phyloP scores from a whole-genome alignment of 2,888 invertebrate genomes.

The Automeris io region DNA sequence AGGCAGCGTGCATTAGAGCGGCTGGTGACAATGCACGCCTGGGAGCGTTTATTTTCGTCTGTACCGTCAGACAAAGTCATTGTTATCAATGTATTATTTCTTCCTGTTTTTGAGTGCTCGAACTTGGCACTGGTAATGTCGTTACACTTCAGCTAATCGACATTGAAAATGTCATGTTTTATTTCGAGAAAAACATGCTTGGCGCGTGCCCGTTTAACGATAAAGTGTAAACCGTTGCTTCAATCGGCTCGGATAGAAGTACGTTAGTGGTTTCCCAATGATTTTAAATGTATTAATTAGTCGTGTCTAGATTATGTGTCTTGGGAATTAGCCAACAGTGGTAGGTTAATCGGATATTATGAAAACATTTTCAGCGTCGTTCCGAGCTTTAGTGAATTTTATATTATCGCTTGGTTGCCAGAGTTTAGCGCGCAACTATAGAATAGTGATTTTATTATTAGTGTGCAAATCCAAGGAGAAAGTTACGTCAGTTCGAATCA shows the following conservation, averaged over 20 bases:
- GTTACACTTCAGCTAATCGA: constrained; percentile 18
- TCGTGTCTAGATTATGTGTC: constrained; percentile 33
- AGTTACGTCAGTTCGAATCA: constrained; percentile 32
- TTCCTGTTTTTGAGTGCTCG: constrained; percentile 53
- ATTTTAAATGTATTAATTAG: constrained; percentile 37
- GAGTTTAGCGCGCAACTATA: constrained; percentile 31
- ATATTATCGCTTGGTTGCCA: constrained; percentile 40
- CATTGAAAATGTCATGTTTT: constrained; percentile 12
- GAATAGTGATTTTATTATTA: constrained; percentile 37
- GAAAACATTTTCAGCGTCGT: constrained; percentile 51
- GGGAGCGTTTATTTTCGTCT: constrained; percentile 64
- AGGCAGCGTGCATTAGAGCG: constrained; percentile 18
- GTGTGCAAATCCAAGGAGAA: constrained; percentile 26
- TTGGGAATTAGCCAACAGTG: constrained; percentile 57
- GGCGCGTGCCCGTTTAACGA: background rate
- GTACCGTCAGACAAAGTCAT: constrained; percentile 45
- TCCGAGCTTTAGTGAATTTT: constrained; percentile 53
- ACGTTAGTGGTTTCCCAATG: constrained; percentile 7
- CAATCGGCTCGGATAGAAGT: constrained; percentile 1
- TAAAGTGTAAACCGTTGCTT: background rate
- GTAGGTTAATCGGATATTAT: constrained; percentile 53
- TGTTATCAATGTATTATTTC: constrained; percentile 54
- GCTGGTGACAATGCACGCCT: constrained; percentile 44
- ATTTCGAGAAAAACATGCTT: constrained; percentile 7
- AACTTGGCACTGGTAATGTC: constrained; percentile 63